Evolutionary conservation across 2,113 vertebrate genomes (phyloP).

Genomic region (Promerops cafer): DNA sequence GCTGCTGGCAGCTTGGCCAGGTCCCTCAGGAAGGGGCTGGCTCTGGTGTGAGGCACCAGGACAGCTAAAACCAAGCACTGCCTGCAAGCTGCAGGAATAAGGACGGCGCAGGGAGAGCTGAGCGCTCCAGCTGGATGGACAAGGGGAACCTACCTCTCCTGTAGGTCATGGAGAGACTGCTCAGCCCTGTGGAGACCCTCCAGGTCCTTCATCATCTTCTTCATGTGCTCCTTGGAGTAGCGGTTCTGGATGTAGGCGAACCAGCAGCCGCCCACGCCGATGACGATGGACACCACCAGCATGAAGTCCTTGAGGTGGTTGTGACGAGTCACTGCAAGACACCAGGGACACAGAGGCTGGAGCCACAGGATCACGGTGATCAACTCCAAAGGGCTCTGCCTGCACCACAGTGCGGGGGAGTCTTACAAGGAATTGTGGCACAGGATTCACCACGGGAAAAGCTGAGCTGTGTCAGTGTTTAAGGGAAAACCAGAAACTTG

Average conservation of each 20-base stretch:
- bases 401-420: accelerated
- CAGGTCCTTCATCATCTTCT: slow-evolving; percentile 98
- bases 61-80: too few species aligned
- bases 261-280: slow-evolving; percentile 98
- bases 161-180: slow-evolving; percentile 94
- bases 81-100: accelerated
- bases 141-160: slow-evolving; percentile 82
- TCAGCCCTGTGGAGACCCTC: slow-evolving; percentile 96
- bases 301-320: slow-evolving; percentile 99
- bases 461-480: accelerated
- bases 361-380: accelerated
- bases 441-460: neutral
- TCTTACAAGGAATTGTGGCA: accelerated
- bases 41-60: accelerated
- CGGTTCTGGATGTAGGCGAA: slow-evolving; percentile 98
- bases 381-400: accelerated
- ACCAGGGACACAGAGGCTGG: neutral
- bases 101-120: neutral
- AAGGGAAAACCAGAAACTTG: neutral
- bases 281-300: slow-evolving; percentile 97
- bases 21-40: neutral
- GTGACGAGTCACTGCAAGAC: slow-evolving; percentile 85
- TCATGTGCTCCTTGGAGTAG: slow-evolving; percentile 98
- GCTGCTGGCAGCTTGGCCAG: neutral
- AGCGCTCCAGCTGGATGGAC: accelerated